Evolutionary conservation across 2,888 invertebrate species (phyloP), one percentile per base, ranked within the genome.

Genomic region (Eupeodes luniger): DNA sequence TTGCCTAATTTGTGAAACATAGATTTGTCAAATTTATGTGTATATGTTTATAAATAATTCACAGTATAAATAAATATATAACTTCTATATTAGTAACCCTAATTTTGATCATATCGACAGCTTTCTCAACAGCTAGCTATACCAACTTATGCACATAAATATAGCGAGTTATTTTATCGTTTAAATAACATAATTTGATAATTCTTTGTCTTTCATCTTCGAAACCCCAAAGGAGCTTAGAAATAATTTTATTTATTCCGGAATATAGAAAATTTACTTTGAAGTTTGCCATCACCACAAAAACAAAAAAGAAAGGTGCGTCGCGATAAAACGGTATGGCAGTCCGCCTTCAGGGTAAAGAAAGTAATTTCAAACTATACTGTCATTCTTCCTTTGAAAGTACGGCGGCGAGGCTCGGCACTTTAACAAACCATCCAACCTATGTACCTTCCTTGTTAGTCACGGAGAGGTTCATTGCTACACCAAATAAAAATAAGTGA

Each of bases 231-330:
- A 47, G 44, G 27, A n/a, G 27, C 27, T 27, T 40, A 40, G 9
- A 9, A 47, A 11, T 14, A 64, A 64, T 64, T 64, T 44, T 64
- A 47, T 64, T 64, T 64, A 64, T 19, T 64, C 47, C 64, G 7
- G 47, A 64, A 10, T 14, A 40, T 44, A 44, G 36, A 4, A 40
- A 44, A 47, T 44, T 47, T 14, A 3, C 49, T 66, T 66, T 66
- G 66, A 66, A 49, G 49, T 27, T 16, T 4, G 14, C 47, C 27
- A 27, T 27, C 27, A 3, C 27, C 27, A 27, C 27, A 27, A 27
- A 27, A 27, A 44, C 47, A 16, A n/a, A 16, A 12, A 44, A 40
- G 40, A 40, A 64, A 27, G 19, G 16, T 47, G 4, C 7, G 44
- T 40, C 2, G 40, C 9, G 27, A 3, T 27, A 27, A 1, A 27